Evolutionary conservation across 2,797 vertebrate species (phyloP).

Genomic region (Crypturellus tataupa): DNA sequence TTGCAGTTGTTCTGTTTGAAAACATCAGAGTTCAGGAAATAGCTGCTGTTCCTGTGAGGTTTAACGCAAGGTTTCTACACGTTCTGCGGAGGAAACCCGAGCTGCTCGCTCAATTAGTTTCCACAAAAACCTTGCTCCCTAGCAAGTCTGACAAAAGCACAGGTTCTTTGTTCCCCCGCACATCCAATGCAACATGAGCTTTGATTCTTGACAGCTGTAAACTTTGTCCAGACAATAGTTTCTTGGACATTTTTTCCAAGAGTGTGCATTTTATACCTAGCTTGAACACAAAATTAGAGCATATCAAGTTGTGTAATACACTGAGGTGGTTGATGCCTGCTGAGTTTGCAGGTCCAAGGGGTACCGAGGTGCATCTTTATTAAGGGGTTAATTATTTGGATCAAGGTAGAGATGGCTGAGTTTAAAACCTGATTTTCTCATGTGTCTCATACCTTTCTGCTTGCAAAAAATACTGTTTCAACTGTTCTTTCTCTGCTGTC

Average conservation of each 20-base stretch:
- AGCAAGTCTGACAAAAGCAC: not conserved
- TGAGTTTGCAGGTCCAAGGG: not conserved
- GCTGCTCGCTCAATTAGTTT: not conserved
- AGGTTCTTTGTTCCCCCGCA: too few species aligned
- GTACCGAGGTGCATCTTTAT: not conserved
- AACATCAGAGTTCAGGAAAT: not conserved
- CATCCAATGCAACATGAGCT: too few species aligned
- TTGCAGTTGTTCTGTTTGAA: not conserved
- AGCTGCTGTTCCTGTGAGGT: accelerated
- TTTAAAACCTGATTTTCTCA: not conserved
- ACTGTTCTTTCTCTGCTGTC: not conserved
- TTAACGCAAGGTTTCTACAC: not conserved
- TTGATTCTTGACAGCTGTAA: not conserved
- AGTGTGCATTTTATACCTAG: not conserved
- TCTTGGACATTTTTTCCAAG: not conserved
- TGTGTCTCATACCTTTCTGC: not conserved
- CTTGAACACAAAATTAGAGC: not conserved
- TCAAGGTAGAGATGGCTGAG: not conserved
- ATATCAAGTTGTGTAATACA: not conserved
- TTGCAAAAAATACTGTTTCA: not conserved
- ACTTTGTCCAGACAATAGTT: not conserved
- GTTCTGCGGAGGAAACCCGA: not conserved
- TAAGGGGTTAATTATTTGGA: accelerated
- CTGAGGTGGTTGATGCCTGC: not conserved
- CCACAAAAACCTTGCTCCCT: not conserved